Evolutionary conservation across 2,797 vertebrate genomes (phyloP), one percentile per base, ranked within the genome.

Genomic region (Merluccius polli): DNA sequence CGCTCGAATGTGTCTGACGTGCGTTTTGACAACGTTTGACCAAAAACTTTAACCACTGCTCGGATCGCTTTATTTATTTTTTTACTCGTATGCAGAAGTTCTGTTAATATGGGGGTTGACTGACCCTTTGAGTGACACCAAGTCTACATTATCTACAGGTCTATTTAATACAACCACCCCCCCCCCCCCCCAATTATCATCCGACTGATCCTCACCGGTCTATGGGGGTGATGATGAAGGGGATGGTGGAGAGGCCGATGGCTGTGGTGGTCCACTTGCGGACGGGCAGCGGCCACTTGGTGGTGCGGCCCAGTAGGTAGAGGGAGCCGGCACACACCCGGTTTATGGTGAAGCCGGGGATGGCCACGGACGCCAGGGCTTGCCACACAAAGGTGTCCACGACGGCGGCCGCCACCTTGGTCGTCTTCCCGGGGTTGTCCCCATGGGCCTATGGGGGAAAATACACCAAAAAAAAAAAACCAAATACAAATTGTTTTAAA

Each of bases 341-440:
- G 93, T 99, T 99, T 85, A 99, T 98, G 80, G 97, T 98, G 93
- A 98, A 93, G 69, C 98, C 97, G 0, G 97, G 97, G 87, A 99
- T 95, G 81, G 94, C 95, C 72, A 99, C 97, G 0, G 97, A 99
- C 71, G 98, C 98, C 78, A 99, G 88, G 11, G 96, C 93, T 91
- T 99, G 97, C 97, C 98, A 99, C 72, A 98, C 88, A 0, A 99
- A 98, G 0, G 97, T 99, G 90, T 99, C 98, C 75, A 95, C 95
- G 75, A 99, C 95, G 0, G 97, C 98, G 65, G 86, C 93, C 0
- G 94, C 92, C 4, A 97, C 91, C 7, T 84, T 93, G 0, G 88
- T 81, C 0, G 89, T 92, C 86, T 72, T 93, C 0, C 92, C 90
- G 0, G 93, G 92, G 74, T 94, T 93, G 30, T 94, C 92, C 0